Evolutionary conservation across 2,888 invertebrate species (phyloP).

Genomic region (Scaptomyza flava): DNA sequence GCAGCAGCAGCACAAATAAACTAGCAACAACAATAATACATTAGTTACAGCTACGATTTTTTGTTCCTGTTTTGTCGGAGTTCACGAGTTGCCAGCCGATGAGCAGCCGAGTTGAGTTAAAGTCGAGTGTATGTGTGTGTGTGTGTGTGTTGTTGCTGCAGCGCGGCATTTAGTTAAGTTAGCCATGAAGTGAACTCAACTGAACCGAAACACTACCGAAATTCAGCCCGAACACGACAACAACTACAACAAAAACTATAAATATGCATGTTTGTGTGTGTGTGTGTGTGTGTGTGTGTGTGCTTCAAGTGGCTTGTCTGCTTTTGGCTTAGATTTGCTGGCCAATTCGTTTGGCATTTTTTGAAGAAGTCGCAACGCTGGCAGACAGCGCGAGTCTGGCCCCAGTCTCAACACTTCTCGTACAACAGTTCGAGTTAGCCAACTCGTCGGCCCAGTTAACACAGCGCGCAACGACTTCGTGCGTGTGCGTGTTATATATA

Average conservation of each 20-base stretch:
- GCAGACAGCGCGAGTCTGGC: conserved; percentile 53
- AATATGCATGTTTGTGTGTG: conserved; percentile 29
- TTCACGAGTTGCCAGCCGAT: conserved; percentile 71
- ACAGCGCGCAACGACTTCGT: conserved; percentile 45
- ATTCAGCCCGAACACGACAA: conserved; percentile 65
- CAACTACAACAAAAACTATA: conserved; percentile 29
- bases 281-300: conserved; percentile 44
- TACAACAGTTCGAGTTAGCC: conserved; percentile 48
- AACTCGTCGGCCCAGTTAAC: conserved; percentile 60
- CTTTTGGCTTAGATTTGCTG: conserved; percentile 69
- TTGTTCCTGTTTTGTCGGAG: conserved; percentile 51
- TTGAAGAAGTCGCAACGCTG: conserved; percentile 63
- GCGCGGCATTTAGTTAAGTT: conserved; percentile 82
- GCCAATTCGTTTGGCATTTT: conserved; percentile 73
- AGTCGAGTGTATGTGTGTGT: conserved; percentile 31
- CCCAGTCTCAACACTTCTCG: conserved; percentile 24
- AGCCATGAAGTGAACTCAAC: conserved; percentile 80
- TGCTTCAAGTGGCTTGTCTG: conserved; percentile 71
- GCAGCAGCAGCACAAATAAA: conserved; percentile 15
- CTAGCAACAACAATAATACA: conserved; percentile 42
- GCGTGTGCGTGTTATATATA: conserved; percentile 45
- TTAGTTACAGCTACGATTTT: conserved; percentile 50
- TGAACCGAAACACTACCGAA: conserved; percentile 79
- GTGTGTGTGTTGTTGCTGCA: conserved; percentile 49
- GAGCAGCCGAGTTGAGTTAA: conserved; percentile 67